Evolutionary conservation across 1,140 invertebrate genomes (phyloP).

Genomic region (Pogonomyrmex californicus): DNA sequence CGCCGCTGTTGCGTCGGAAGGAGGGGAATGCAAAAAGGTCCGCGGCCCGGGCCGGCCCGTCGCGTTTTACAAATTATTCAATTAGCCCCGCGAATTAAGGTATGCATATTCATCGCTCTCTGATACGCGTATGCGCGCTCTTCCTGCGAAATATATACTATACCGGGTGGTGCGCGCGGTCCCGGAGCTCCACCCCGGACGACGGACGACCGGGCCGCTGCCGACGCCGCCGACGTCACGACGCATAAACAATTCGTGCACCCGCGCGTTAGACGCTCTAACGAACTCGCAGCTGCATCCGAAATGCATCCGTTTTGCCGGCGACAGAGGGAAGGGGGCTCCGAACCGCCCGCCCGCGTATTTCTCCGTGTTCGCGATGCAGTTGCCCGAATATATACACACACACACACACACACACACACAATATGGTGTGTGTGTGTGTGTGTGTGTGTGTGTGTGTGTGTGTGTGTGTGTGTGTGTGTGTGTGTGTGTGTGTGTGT

Average conservation of each 20-base stretch:
- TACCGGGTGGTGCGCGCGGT: conserved; percentile 51
- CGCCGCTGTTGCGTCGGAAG: background rate
- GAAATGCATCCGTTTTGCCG: conserved; percentile 77
- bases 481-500: background rate
- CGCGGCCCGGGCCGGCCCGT: conserved; percentile 70
- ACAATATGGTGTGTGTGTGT: too few species aligned
- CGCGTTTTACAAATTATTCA: conserved; percentile 88
- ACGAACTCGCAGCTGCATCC: conserved; percentile 83
- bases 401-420: too few species aligned
- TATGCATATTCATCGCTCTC: conserved; percentile 86
- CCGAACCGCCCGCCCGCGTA: conserved; percentile 23
- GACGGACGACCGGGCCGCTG: conserved; percentile 45
- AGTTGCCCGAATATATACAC: conserved; percentile 32
- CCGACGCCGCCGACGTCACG: conserved; percentile 69
- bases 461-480: too few species aligned
- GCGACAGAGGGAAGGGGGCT: conserved; percentile 2
- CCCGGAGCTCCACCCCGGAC: conserved; percentile 47
- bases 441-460: too few species aligned
- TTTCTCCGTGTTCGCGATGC: conserved; percentile 56
- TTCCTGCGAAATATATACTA: conserved; percentile 79
- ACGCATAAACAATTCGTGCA: conserved; percentile 85
- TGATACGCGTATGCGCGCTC: conserved; percentile 82
- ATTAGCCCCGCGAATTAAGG: conserved; percentile 87
- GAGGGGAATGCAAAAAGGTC: conserved; percentile 75
- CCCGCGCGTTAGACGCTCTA: conserved; percentile 82